phyloP scores from a whole-genome alignment of 1,140 invertebrate genomes.

The Eurosta solidaginis region DNA sequence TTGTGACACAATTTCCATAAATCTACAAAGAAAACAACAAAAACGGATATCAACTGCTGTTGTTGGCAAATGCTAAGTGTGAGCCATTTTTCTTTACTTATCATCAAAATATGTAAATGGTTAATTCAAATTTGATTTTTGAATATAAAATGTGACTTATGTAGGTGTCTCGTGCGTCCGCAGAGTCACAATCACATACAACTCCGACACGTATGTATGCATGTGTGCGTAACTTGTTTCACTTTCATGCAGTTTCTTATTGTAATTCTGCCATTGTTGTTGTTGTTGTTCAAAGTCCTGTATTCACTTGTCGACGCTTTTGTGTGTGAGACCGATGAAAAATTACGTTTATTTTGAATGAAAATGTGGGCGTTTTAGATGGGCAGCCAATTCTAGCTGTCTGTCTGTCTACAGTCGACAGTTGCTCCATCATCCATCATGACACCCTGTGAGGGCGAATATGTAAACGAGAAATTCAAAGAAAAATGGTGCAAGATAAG shows the following conservation, averaged over 20 bases:
- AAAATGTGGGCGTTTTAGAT: not conserved
- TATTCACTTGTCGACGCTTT: not conserved
- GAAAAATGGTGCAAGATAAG: slow-evolving; percentile 1
- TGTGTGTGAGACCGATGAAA: not conserved
- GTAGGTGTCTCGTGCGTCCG: not conserved
- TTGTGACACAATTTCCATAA: slow-evolving; percentile 14
- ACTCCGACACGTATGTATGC: not conserved
- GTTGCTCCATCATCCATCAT: slow-evolving; percentile 25
- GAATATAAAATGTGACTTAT: not conserved
- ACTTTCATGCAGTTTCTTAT: slow-evolving; percentile 11
- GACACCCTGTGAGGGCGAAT: slow-evolving; percentile 18
- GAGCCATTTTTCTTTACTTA: not conserved
- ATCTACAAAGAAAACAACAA: not conserved
- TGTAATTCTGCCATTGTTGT: not conserved
- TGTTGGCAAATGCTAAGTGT: not conserved
- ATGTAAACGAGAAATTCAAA: not conserved
- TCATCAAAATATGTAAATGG: not conserved
- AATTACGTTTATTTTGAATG: slow-evolving; percentile 4
- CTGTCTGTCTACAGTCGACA: not conserved
- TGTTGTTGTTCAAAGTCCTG: too few species aligned
- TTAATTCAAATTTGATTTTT: slow-evolving; percentile 23
- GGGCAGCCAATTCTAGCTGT: not conserved
- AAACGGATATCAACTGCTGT: too few species aligned
- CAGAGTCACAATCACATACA: not conserved
- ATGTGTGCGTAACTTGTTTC: not conserved